Base-by-base conservation (phyloP, 2,888 invertebrate genomes). In the Teinopalpus imperialis region DNA sequence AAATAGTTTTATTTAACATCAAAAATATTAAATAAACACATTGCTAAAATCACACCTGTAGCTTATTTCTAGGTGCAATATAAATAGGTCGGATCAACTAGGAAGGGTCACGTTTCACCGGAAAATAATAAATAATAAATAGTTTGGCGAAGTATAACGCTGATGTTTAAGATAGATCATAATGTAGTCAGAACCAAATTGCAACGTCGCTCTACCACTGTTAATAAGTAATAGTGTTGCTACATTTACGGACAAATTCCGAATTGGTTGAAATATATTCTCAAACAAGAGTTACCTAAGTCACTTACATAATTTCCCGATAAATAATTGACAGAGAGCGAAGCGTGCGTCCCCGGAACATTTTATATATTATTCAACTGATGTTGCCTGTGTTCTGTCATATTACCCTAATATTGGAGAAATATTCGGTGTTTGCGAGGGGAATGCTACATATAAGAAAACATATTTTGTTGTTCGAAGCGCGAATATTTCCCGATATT, bases 361-460 rank as follows among this genome's bases (percentile, higher is more conserved):
- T 69, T 69, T 69, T 78, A 83, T 83, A 74, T 83, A 86, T 87
- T 85, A 87, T 87, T 87, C 85, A 86, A 62, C 63, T 66, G 58
- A 64, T 81, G 81, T 80, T 78, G 76, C 83, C 74, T 76, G 73
- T 80, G 77, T 75, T 79, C 79, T 83, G 85, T 85, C 83, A 82
- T 85, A 85, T 86, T 85, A 83, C 75, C 74, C 75, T 69, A 71
- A 74, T 85, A 83, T 81, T 75, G 78, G 75, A 72, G 73, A 83
- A 81, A 85, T 86, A 85, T 82, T 75, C 73, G 71, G 57, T 46
- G 63, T 67, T 65, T 77, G 85, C 74, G 81, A 77, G 75, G 70
- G 68, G 82, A 82, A 81, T 83, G 60, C 55, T 52, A 27, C 26
- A 34, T 29, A 12, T 53, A 63, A 16, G 12, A 9, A 12, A 44